Evolutionary conservation across 1,140 invertebrate genomes (phyloP), one percentile per base, ranked within the genome.

Genomic region (Bathynomus jamesi): DNA sequence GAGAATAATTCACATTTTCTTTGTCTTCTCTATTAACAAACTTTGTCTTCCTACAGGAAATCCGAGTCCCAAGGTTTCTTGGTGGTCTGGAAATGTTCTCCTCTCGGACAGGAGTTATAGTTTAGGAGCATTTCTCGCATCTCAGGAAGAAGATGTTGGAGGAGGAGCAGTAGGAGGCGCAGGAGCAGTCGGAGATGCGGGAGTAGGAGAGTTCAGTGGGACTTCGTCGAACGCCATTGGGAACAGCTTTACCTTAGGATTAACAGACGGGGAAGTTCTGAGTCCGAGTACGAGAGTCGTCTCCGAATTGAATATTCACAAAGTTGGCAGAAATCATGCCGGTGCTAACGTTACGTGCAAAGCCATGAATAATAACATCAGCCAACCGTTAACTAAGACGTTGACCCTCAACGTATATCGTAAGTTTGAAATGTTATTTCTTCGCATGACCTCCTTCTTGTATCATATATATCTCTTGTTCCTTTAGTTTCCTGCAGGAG

Each of bases 391-490:
- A 13, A 25, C 62, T 28, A 69, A 61, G 28, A 69, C 27, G n/a
- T n/a, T 69, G 10, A 28, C 67, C 7, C 46, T 69, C 21, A 69
- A n/a, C 8, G 67, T 71, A 31, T 71, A 71, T 67, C 46, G 66
- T 68, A 40, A 66, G 66, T 71, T 17, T 28, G n/a, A n/a, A n/a
- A n/a, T n/a, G n/a, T n/a, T n/a, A n/a, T n/a, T n/a, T n/a, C n/a
- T n/a, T n/a, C n/a, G n/a, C n/a, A n/a, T n/a, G n/a, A n/a, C n/a
- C n/a, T n/a, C n/a, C n/a, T n/a, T n/a, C n/a, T n/a, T n/a, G n/a
- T n/a, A n/a, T n/a, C n/a, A n/a, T n/a, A n/a, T n/a, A n/a, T n/a
- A n/a, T n/a, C n/a, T n/a, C n/a, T n/a, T n/a, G n/a, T n/a, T n/a
- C n/a, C n/a, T n/a, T n/a, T n/a, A n/a, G n/a, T n/a, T n/a, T n/a